These are phyloP conservation scores for Cordilura impudica DNA, from an alignment of 2,888 invertebrate species.

Conservation along the genomic window DNA sequence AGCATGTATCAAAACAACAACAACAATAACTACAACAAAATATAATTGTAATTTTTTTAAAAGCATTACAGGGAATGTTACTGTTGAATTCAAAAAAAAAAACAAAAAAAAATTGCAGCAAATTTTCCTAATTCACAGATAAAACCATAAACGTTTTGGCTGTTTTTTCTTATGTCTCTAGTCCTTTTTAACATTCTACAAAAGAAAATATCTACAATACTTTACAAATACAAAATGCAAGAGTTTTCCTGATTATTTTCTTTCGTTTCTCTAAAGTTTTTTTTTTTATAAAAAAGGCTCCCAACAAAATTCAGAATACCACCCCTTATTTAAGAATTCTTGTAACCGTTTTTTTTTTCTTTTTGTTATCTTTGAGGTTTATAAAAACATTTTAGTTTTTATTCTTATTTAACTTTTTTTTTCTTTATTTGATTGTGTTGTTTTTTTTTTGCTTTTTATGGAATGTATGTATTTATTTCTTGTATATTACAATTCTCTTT, in stretches of 20 bases:
- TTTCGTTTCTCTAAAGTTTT: neutral
- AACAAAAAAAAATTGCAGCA: no score
- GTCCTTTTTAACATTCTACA: neutral
- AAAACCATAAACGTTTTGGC: constrained; percentile 40
- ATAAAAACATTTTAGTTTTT: neutral
- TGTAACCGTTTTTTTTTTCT: constrained; percentile 7
- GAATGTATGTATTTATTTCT: constrained; percentile 9
- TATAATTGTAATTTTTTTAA: constrained; percentile 22
- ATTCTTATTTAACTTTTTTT: neutral
- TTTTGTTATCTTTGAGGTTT: constrained; percentile 12
- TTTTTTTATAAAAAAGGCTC: neutral
- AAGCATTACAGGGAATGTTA: constrained; percentile 17
- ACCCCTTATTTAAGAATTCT: neutral
- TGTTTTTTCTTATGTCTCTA: neutral
- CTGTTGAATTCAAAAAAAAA: neutral
- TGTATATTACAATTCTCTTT: neutral
- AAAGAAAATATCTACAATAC: neutral
- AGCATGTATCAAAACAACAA: neutral
- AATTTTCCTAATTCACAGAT: constrained; percentile 30
- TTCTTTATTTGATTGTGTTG: constrained; percentile 39
- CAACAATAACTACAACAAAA: neutral
- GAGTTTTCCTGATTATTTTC: neutral
- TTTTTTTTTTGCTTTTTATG: constrained; percentile 34
- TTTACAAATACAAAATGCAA: neutral
- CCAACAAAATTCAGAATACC: neutral